phyloP scores from a whole-genome alignment of 2,113 vertebrate species.

The Ciconia maguari region DNA sequence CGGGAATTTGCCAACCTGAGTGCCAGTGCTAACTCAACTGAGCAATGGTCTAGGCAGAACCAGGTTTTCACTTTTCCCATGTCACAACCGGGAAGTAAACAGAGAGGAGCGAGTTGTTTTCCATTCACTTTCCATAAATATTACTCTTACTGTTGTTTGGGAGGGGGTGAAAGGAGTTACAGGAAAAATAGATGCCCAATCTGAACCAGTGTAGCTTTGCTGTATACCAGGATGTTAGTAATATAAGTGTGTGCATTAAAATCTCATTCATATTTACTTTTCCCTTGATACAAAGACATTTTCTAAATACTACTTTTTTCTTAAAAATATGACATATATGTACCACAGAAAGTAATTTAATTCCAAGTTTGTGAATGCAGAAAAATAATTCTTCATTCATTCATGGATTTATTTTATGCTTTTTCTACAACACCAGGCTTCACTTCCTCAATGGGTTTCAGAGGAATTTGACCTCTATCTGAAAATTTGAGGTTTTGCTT shows the following conservation, averaged over 20 bases:
- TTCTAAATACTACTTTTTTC: neutral
- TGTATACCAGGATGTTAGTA: neutral
- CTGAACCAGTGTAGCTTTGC: neutral
- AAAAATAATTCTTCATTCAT: neutral
- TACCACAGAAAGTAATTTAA: neutral
- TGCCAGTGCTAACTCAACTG: neutral
- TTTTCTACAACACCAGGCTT: neutral
- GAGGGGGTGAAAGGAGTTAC: neutral
- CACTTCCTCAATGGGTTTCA: neutral
- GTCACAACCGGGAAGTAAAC: neutral
- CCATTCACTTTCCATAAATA: neutral
- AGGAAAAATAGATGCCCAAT: neutral
- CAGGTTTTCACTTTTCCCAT: neutral
- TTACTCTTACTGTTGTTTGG: neutral
- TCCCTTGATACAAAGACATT: neutral
- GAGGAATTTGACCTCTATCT: neutral
- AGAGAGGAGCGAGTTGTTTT: neutral
- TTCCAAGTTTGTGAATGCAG: neutral
- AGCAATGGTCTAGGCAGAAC: neutral
- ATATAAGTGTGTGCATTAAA: neutral
- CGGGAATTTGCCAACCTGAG: accelerated
- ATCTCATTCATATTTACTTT: neutral
- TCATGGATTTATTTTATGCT: neutral
- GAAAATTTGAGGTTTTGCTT: neutral
- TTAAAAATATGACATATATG: neutral